Evolutionary conservation across 2,888 invertebrate species (phyloP), one percentile per base, ranked within the genome.

Genomic region (Drosophila atripex): DNA sequence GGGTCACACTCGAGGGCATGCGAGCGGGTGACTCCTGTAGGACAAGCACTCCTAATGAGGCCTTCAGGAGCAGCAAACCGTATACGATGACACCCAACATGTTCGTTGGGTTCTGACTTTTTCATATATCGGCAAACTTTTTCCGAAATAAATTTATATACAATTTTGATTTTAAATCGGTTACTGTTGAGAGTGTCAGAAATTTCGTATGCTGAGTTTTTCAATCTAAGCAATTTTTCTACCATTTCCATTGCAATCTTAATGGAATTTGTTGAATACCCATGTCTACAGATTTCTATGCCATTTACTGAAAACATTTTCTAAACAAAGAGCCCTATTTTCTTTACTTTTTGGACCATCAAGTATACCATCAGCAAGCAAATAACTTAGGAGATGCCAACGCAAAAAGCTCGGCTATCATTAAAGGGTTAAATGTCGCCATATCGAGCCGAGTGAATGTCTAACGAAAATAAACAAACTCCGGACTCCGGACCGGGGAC

Each of bases 381-480:
- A 43, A 21, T 43, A 18, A 18, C 16, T 30, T 30, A 12, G 9
- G 2, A 46, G 58, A 30, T 18, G 35, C 7, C 21, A 46, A n/a
- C 11, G 5, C 60, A 23, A 63, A 51, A 45, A 18, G 63, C 38
- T 30, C 65, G 28, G 21, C 53, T 53, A 66, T 46, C 60, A 63
- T 77, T 69, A 55, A 71, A 77, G 55, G 63, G 59, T 47, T 57
- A 70, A 73, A 39, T 55, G 49, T 53, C 60, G 30, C 35, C 58
- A 58, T 66, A 65, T 58, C 58, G 45, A 49, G 47, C 47, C 14
- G 18, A 2, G 54, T 51, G 63, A 75, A 71, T 70, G 63, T 68
- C 77, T 61, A 79, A 79, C 64, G 53, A 73, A 77, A 75, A 72
- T 57, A 83, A 79, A 66, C 73, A 86, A 73, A 71, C 64, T 54